Evolutionary conservation across 1,140 invertebrate genomes (phyloP), one percentile per base, ranked within the genome.

Genomic region (Oncopeltus fasciatus): DNA sequence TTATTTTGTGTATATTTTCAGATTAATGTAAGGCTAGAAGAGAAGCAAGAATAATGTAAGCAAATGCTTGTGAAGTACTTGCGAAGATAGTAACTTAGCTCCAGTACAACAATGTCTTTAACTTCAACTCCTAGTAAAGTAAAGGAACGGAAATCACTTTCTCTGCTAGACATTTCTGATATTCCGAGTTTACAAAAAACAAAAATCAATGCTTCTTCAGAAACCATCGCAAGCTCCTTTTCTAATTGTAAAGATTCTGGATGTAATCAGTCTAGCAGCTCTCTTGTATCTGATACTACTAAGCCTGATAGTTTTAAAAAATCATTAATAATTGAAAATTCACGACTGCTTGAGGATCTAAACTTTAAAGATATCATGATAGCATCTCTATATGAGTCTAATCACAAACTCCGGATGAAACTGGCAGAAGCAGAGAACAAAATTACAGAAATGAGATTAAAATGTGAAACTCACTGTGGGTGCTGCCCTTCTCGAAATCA

Each of bases 281-380:
- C 51, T 14, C 27, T 56, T 26, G 51, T 26, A 5, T 56, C 51
- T 24, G 51, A 56, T 5, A 56, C 21, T 4, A n/a, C n/a, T n/a
- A 56, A n/a, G n/a, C n/a, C 27, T 12, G 51, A 56, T n/a, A 26
- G 24, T 24, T 18, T 24, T 24, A 26, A 56, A n/a, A 24, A 21
- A n/a, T 16, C 27, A 4, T 27, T 27, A n/a, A 16, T 18, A 26
- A 16, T 27, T n/a, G 27, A 26, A 12, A 24, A 56, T 56, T 16
- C n/a, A 2, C 21, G 27, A 4, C 27, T 56, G 18, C 21, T 26
- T 26, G 51, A 56, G 24, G 51, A 56, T 16, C 14, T 56, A 4
- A 29, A 56, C 5, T 56, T 56, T 29, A 56, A 56, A 56, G 51
- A 56, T 56, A 26, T 56, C 11, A 56, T 56, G 51, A 56, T 56